Base-by-base conservation (phyloP, 2,888 invertebrate species). In the Phragmatobia fuliginosa region DNA sequence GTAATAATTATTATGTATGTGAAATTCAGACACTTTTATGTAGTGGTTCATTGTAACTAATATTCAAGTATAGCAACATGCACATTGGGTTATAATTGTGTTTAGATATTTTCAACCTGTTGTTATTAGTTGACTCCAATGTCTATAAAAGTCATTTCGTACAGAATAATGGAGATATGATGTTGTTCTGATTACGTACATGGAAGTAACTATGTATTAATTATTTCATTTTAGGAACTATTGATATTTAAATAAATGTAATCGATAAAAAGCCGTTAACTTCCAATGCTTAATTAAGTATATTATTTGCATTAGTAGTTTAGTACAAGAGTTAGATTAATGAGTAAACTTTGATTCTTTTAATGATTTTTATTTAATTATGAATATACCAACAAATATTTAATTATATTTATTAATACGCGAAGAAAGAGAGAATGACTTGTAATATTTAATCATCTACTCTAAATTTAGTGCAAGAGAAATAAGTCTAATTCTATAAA, bases 401-500 rank as follows among this genome's bases (percentile, higher is more conserved):
- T 28, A 56, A 56, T 25, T 28, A 6, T 16, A 56, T 28, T 56
- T 56, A 6, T 28, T 28, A 25, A 16, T 28, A 5, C 11, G 25
- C 25, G 6, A 56, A 28, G 25, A 14, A 52, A 52, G 25, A 52
- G 25, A 11, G 25, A 52, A 52, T 14, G 25, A 25, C n/a, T 49
- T 49, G 14, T 25, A 11, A 56, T 16, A 6, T 28, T 49, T n/a
- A n/a, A n/a, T 49, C 62, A 63, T 31, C 6, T 45, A 5, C 61
- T 38, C 38, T 61, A 49, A 25, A 60, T 62, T 49, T 61, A 65
- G 65, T 64, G 32, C 33, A 33, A 63, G 62, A 63, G 21, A 49
- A 66, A 59, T 58, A 32, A n/a, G 25, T 45, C 25, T 60, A 59
- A 31, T 14, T 66, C 59, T 60, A 60, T 60, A 66, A 66, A 66